phyloP scores from a whole-genome alignment of 2,797 vertebrate species.

The Discoglossus pictus region DNA sequence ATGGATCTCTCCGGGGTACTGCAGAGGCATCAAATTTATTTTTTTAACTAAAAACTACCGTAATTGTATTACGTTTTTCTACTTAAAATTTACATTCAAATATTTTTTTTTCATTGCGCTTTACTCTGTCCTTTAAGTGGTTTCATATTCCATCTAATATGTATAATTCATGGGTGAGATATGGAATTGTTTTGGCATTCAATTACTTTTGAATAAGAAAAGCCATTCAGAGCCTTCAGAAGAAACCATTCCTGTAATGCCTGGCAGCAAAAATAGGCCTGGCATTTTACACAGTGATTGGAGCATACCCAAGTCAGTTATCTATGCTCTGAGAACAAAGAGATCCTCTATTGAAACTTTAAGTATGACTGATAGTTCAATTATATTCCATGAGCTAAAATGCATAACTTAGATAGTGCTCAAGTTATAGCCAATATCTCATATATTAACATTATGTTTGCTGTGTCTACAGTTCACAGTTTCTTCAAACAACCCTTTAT shows the following conservation, averaged over 20 bases:
- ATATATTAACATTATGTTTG: conserved; percentile 8
- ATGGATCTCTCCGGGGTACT: no score
- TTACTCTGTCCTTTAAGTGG: no score
- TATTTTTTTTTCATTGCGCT: not conserved
- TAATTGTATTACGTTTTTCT: no score
- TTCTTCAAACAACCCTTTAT: conserved; percentile 6
- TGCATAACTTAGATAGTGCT: conserved; percentile 1
- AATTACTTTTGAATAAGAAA: conserved; percentile 1
- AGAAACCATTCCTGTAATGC: not conserved
- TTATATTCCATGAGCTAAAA: conserved; percentile 27
- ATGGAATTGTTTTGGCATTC: not conserved
- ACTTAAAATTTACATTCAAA: not conserved
- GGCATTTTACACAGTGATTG: not conserved
- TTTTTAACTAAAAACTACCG: no score
- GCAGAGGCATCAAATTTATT: no score
- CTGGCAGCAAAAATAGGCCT: not conserved
- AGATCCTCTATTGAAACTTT: not conserved
- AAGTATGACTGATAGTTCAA: conserved; percentile 32
- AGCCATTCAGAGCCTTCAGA: not conserved
- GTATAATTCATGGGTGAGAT: not conserved
- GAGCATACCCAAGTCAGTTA: conserved; percentile 9
- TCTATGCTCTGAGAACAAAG: conserved; percentile 20
- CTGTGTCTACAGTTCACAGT: not conserved
- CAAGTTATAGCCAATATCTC: conserved; percentile 2
- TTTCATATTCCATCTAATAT: no score